Evolutionary conservation across 2,113 vertebrate species (phyloP).

Genomic region (Notiomystis cincta): DNA sequence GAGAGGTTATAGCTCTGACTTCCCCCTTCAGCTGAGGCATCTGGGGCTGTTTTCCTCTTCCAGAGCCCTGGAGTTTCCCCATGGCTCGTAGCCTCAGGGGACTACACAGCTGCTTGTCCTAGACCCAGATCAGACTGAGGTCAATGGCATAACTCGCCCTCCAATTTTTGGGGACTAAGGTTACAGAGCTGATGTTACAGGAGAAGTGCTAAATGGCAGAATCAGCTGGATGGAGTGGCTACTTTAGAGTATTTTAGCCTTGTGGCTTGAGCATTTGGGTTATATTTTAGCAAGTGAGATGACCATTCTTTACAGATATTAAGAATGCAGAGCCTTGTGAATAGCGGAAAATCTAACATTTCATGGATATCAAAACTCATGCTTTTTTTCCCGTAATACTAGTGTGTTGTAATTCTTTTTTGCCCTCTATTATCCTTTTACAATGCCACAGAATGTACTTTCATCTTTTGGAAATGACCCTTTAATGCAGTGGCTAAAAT

Average conservation of each 20-base stretch:
- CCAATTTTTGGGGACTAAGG: conserved; percentile 25
- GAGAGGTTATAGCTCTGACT: background rate
- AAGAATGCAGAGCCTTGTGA: conserved; percentile 54
- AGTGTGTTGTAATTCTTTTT: conserved; percentile 32
- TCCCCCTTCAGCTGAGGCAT: background rate
- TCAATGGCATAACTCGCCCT: background rate
- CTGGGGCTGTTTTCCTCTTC: background rate
- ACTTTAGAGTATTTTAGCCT: conserved; percentile 30
- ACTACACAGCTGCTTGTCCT: background rate
- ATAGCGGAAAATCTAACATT: conserved; percentile 62
- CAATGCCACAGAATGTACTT: conserved; percentile 8
- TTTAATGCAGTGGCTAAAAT: conserved; percentile 18
- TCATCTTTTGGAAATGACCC: conserved; percentile 35
- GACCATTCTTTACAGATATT: conserved; percentile 65
- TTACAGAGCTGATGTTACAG: conserved; percentile 10
- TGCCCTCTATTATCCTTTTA: conserved; percentile 36
- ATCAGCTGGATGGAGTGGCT: conserved; percentile 33
- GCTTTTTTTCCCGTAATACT: conserved; percentile 20
- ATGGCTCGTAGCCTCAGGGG: background rate
- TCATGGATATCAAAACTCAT: conserved; percentile 53
- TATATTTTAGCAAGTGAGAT: conserved; percentile 38
- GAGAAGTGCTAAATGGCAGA: conserved; percentile 40
- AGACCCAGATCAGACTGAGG: background rate
- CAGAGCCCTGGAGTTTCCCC: background rate
- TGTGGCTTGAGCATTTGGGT: background rate